Evolutionary conservation across 1,140 invertebrate species (phyloP), one percentile per base, ranked within the genome.

Genomic region (Macrocentrus cingulum): DNA sequence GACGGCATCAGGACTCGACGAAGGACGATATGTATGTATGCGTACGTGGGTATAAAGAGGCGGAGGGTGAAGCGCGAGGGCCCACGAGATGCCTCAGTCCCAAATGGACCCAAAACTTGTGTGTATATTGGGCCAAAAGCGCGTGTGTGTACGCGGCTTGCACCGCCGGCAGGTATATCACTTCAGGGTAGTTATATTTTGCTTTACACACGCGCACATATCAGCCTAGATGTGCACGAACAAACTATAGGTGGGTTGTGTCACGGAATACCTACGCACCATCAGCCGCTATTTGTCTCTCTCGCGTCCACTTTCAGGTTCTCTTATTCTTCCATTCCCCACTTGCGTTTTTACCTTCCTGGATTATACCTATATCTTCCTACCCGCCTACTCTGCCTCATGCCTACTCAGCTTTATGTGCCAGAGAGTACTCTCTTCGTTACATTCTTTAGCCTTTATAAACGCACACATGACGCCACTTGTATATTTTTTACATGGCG

Each of bases 51-150:
- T n/a, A n/a, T n/a, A 18, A 45, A 42, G 9, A 53, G 41, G 15
- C 13, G 41, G 50, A 37, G 50, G 34, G 22, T 15, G 18, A 41
- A 32, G 39, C 22, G 23, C 13, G 37, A 42, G 20, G 15, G 15
- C n/a, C 22, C 48, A 3, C 48, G 16, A 6, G 9, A 4, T 13
- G 13, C 49, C 32, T n/a, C n/a, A n/a, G n/a, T 46, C 53, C 53
- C n/a, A 55, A 55, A 55, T 55, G 53, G 53, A 46, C 42, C 53
- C n/a, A 25, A 32, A 55, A 32, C 53, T 55, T 55, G 46, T 55
- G 53, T 55, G 36, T 32, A 23, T 42, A 55, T 52, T 52, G 25
- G 36, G 13, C 15, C 11, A 39, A 5, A 39, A n/a, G 11, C 36
- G 15, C 11, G 8, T n/a, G 22, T 52, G 37, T 41, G 8, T 54